phyloP scores from a whole-genome alignment of 2,888 invertebrate species.

The Plemyria rubiginata region DNA sequence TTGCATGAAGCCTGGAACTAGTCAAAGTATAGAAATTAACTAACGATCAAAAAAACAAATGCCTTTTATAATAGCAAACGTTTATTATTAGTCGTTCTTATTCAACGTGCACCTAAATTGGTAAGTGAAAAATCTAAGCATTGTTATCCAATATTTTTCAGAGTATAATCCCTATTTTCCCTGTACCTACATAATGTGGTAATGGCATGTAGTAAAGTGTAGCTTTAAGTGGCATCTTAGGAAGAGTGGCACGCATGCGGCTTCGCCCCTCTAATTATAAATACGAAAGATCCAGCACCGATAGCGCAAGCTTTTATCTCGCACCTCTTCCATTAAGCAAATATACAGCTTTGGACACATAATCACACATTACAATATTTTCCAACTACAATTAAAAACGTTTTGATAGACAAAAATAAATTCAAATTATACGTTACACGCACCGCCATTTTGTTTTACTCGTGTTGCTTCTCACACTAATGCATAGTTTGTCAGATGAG shows the following conservation, averaged over 20 bases:
- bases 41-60: too few relatives aligned
- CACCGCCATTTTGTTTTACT: slow-evolving; percentile 63
- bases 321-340: slow-evolving; percentile 83
- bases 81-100: too few relatives aligned
- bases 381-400: slow-evolving; percentile 80
- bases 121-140: neutral
- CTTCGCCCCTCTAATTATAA: slow-evolving; percentile 77
- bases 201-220: slow-evolving; percentile 66
- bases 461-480: slow-evolving; percentile 58
- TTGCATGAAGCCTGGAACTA: too few relatives aligned
- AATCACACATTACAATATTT: slow-evolving; percentile 80
- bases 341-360: slow-evolving; percentile 79
- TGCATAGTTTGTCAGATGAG: slow-evolving; percentile 63
- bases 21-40: too few relatives aligned
- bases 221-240: slow-evolving; percentile 79
- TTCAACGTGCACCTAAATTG: too few relatives aligned
- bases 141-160: slow-evolving; percentile 2
- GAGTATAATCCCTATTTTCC: slow-evolving; percentile 38
- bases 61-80: too few relatives aligned
- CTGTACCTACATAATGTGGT: slow-evolving; percentile 57
- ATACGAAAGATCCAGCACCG: slow-evolving; percentile 65
- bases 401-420: slow-evolving; percentile 82
- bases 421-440: slow-evolving; percentile 61
- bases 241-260: slow-evolving; percentile 53
- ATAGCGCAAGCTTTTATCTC: slow-evolving; percentile 82